Evolutionary conservation across 2,888 invertebrate species (phyloP).

Genomic region (Pterobdella sp.): DNA sequence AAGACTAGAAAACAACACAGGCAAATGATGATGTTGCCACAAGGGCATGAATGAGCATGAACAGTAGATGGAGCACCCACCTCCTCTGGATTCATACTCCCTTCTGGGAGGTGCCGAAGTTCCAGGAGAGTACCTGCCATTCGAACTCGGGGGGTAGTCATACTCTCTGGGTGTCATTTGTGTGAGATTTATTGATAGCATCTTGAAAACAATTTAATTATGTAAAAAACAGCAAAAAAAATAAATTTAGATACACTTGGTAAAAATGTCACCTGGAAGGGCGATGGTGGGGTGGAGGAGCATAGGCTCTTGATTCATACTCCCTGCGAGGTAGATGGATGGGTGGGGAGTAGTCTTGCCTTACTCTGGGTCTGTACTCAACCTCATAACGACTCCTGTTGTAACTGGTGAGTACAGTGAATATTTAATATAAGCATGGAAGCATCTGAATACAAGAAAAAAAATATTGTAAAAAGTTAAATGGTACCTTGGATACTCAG

Average conservation of each 20-base stretch:
- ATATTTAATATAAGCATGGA: neutral
- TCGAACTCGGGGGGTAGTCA: constrained; percentile 22
- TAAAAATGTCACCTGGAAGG: neutral
- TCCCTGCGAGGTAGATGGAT: constrained; percentile 15
- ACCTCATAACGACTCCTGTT: constrained; percentile 20
- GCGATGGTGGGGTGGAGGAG: neutral
- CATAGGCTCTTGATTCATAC: constrained; percentile 21
- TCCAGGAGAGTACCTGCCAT: constrained; percentile 24
- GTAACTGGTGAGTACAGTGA: neutral
- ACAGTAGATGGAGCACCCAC: too few relatives aligned
- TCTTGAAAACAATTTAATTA: neutral
- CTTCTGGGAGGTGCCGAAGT: constrained; percentile 14
- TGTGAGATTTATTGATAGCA: neutral
- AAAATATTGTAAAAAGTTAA: neutral
- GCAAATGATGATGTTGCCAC: too few relatives aligned
- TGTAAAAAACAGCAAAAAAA: neutral
- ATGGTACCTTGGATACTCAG: constrained; percentile 21
- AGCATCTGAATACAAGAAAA: neutral
- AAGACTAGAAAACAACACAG: too few relatives aligned
- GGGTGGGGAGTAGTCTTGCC: constrained; percentile 24
- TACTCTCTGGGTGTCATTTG: neutral
- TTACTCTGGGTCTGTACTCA: constrained; percentile 19
- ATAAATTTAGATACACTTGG: neutral
- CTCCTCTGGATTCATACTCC: constrained; percentile 22
- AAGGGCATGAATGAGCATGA: too few relatives aligned